Conservation (phyloP, 23 tunicate genomes). For the Clavelina lepadiformis region DNA sequence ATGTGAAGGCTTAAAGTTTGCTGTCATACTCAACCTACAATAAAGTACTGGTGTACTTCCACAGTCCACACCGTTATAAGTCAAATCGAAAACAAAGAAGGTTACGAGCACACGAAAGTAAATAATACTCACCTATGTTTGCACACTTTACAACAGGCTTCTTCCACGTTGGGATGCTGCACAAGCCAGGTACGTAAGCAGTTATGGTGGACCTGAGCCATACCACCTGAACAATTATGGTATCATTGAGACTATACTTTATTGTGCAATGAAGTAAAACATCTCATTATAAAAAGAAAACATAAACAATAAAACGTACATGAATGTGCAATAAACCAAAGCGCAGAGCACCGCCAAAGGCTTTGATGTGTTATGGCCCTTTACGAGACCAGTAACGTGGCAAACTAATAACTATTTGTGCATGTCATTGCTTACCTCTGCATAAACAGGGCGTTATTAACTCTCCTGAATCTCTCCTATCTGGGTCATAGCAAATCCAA, state of each 20-base stretch:
- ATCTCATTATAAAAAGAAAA: background rate
- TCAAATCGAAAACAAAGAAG: too few relatives aligned
- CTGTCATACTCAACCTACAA: too few relatives aligned
- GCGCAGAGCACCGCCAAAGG: too few relatives aligned
- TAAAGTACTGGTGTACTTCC: too few relatives aligned
- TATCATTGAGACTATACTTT: too few relatives aligned
- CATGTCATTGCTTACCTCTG: slow-evolving; percentile 86
- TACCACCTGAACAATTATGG: slow-evolving; percentile 46
- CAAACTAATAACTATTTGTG: too few relatives aligned
- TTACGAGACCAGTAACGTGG: too few relatives aligned
- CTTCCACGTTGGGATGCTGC: slow-evolving; percentile 44
- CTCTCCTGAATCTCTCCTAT: slow-evolving; percentile 41
- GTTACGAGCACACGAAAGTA: too few relatives aligned
- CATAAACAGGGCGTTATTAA: slow-evolving; percentile 77
- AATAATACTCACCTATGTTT: slow-evolving; percentile 60
- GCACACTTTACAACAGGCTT: slow-evolving; percentile 75
- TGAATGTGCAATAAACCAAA: too few relatives aligned
- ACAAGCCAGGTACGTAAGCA: slow-evolving; percentile 83
- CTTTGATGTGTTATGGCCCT: too few relatives aligned
- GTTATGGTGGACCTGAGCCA: slow-evolving; percentile 88
- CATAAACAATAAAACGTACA: slow-evolving; percentile 1
- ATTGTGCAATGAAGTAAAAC: background rate
- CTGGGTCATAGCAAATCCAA: slow-evolving; percentile 95
- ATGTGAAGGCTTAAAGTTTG: too few relatives aligned
- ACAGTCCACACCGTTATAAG: too few relatives aligned